Evolutionary conservation across 53 echinoderm and acorn worm species (phyloP), one percentile per base, ranked within the genome.

Genomic region (Patiria pectinifera): DNA sequence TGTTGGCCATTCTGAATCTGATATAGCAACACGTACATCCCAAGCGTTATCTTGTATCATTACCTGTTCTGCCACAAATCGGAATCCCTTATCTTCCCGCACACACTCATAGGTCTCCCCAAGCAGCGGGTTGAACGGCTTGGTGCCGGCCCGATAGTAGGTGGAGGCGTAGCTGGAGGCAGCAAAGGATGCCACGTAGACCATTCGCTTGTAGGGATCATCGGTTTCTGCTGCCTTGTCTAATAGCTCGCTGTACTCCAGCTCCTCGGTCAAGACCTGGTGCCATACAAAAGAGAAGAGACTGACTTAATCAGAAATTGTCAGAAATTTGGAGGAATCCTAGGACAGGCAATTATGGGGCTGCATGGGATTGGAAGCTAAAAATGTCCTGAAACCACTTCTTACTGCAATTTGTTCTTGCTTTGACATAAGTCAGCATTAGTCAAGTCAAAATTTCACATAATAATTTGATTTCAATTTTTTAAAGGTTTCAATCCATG

Each of bases 191-290:
- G 99, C 96, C 15, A 99, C 91, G 77, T 94, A 96, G 14, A 97
- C 97, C 97, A 99, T 99, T 43, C 99, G 91, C 89, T 95, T 95
- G 87, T 89, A 97, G 9, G 96, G 97, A 84, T 99, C 96, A 43
- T 97, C 97, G 12, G 97, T 94, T 85, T 97, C 99, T 24, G 94
- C 93, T 49, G 99, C 99, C 78, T 97, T 96, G 93, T 99, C 99
- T n/a, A 99, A 86, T 18, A 99, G 93, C 87, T 99, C 99, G 83
- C 99, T 99, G 94, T 99, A 99, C 92, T 99, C 99, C 22, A 99
- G 89, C 91, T 99, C 99, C 81, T 99, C 99, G 88, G 97, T 94
- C 71, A 99, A 92, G 18, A 97, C 97, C 99, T 99, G 48, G 82
- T 48, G 25, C 21, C 53, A 53, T 53, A 53, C 53, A 53, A 53